Evolutionary conservation across 2,888 invertebrate species (phyloP), one percentile per base, ranked within the genome.

Genomic region (Epiblema foenella): DNA sequence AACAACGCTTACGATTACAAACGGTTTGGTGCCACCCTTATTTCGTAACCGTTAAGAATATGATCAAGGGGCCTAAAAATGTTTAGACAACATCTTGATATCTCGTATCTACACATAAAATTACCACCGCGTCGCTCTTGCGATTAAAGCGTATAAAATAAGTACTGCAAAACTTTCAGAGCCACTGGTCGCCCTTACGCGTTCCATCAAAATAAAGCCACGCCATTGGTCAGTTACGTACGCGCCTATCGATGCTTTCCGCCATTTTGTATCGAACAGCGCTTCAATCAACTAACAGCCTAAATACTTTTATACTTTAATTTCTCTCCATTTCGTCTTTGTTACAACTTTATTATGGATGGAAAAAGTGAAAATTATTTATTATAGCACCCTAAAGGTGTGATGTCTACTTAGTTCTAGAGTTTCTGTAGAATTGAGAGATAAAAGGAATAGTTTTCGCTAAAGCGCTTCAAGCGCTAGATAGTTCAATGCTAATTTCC

Each of bases 381-480:
- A n/a, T n/a, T 8, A 24, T 46, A 2, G 4, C 15, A 17, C 15
- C 0, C 11, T 37, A 33, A 33, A 37, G 18, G 20, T 39, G 24
- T 59, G 9, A 42, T 42, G 10, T 24, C 3, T 15, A 59, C 17
- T n/a, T 4, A 18, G 5, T 3, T 20, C 9, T 39, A 8, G 15
- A 15, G n/a, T 60, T 60, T 60, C 2, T n/a, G 10, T 11, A 58
- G 46, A 39, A 24, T 9, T 11, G 4, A 37, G 66, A 4, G 60
- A 42, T 54, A 37, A 54, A 33, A 11, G 0, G 39, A 37, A 65
- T 49, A 24, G 49, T 66, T 59, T 69, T 54, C 12, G 29, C n/a
- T 3, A n/a, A 76, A 87, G 87, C 88, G 88, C 82, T 85, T 72
- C 75, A 77, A 76, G 72, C 78, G 81, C 81, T 73, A 20, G 10